Evolutionary conservation across 2,797 vertebrate genomes (phyloP).

Genomic region (Scyliorhinus canicula): DNA sequence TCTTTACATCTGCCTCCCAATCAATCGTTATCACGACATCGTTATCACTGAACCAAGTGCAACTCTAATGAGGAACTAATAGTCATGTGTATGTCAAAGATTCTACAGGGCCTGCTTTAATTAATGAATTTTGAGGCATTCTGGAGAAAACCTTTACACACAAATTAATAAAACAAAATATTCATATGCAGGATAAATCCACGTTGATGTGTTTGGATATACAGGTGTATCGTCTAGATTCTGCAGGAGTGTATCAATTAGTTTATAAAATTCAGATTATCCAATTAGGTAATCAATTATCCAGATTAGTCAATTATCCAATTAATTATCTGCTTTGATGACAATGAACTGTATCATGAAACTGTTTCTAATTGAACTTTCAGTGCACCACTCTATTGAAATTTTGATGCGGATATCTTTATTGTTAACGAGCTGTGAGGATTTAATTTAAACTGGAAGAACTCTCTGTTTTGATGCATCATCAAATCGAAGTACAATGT

Average conservation of each 20-base stretch:
- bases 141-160: background rate
- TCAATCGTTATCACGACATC: background rate
- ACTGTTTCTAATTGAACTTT: slow-evolving; percentile 38
- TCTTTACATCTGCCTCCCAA: background rate
- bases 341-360: slow-evolving; percentile 24
- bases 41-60: background rate
- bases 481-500: slow-evolving; percentile 36
- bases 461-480: slow-evolving; percentile 36
- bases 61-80: background rate
- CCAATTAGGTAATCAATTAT: slow-evolving; percentile 39
- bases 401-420: slow-evolving; percentile 38
- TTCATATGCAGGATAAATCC: background rate
- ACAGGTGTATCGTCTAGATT: background rate
- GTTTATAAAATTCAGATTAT: slow-evolving; percentile 34
- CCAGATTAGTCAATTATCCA: slow-evolving; percentile 37
- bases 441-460: slow-evolving; percentile 37
- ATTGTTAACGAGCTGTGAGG: slow-evolving; percentile 39
- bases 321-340: slow-evolving; percentile 37
- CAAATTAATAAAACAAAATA: background rate
- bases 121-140: background rate
- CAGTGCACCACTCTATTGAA: slow-evolving; percentile 35
- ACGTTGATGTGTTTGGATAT: too few species aligned
- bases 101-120: too few species aligned
- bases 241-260: slow-evolving; percentile 14
- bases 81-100: background rate